These are phyloP conservation scores for Bombus cullumanus DNA, from an alignment of 1,140 invertebrate species.

Conservation along the genomic window DNA sequence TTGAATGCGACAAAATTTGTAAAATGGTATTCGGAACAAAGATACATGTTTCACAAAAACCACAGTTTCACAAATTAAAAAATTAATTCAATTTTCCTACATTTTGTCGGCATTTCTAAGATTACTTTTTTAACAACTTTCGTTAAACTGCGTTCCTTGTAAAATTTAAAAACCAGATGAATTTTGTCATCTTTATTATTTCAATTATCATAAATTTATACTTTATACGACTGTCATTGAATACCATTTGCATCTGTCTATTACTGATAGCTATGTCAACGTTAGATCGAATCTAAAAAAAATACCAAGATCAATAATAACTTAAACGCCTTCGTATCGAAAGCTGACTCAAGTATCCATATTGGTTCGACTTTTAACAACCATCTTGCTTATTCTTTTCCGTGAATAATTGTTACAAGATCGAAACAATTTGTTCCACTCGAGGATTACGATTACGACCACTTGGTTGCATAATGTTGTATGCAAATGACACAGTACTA, in stretches of 20 bases:
- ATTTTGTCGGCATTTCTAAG: not conserved
- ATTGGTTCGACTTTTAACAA: not conserved
- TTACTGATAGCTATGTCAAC: not conserved
- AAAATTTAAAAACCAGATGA: not conserved
- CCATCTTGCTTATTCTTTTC: not conserved
- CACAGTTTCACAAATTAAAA: not conserved
- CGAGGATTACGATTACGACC: conserved; percentile 8
- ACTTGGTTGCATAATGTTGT: not conserved
- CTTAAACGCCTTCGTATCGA: not conserved
- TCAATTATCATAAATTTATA: not conserved
- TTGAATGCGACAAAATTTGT: not conserved
- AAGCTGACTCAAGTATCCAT: not conserved
- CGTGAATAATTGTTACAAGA: not conserved
- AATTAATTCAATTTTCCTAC: not conserved
- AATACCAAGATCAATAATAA: not conserved
- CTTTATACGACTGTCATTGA: not conserved
- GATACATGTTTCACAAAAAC: too few species aligned
- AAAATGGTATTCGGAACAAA: not conserved
- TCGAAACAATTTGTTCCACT: conserved; percentile 8
- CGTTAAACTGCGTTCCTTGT: too few species aligned
- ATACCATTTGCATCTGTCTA: not conserved
- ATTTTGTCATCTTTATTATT: not conserved
- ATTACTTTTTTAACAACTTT: too few species aligned
- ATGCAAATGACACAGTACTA: conserved; percentile 2
- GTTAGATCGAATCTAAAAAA: not conserved